Evolutionary conservation across 2,797 vertebrate species (phyloP).

Genomic region (Gouania willdenowi): DNA sequence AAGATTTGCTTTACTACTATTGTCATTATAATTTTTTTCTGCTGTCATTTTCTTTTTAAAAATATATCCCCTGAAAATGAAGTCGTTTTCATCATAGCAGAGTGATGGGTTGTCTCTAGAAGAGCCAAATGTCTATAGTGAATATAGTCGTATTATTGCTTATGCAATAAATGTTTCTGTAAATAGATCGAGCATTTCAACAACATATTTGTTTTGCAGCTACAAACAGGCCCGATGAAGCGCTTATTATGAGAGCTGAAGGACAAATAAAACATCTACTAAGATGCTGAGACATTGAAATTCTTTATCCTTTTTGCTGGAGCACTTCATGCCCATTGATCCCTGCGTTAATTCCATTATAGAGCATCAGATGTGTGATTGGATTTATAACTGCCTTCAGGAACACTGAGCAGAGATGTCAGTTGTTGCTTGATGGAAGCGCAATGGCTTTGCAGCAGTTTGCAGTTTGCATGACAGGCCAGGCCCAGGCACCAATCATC

Average conservation of each 20-base stretch:
- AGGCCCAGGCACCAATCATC: constrained; percentile 31
- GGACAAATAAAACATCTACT: constrained; percentile 14
- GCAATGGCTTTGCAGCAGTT: constrained; percentile 17
- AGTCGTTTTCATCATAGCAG: constrained; percentile 27
- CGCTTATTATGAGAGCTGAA: constrained; percentile 26
- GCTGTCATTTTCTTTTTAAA: constrained; percentile 26
- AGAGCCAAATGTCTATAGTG: constrained; percentile 10
- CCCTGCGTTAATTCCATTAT: constrained; percentile 46
- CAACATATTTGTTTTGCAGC: constrained; percentile 14
- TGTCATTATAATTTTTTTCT: background rate
- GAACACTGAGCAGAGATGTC: constrained; percentile 25
- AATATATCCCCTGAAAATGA: constrained; percentile 13
- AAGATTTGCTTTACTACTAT: too few species aligned
- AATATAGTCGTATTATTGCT: constrained; percentile 37
- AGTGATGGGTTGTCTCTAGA: constrained; percentile 13
- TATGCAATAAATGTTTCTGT: constrained; percentile 22
- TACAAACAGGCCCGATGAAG: constrained; percentile 27
- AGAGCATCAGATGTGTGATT: constrained; percentile 57
- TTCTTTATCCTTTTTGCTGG: constrained; percentile 52
- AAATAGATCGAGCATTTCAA: constrained; percentile 22
- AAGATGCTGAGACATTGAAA: constrained; percentile 32
- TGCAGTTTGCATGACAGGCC: constrained; percentile 17
- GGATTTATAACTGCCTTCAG: constrained; percentile 50
- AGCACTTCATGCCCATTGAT: constrained; percentile 46
- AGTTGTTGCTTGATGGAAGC: constrained; percentile 36